Conservation (phyloP, 1,140 invertebrate genomes). For the Papilio polytes region DNA sequence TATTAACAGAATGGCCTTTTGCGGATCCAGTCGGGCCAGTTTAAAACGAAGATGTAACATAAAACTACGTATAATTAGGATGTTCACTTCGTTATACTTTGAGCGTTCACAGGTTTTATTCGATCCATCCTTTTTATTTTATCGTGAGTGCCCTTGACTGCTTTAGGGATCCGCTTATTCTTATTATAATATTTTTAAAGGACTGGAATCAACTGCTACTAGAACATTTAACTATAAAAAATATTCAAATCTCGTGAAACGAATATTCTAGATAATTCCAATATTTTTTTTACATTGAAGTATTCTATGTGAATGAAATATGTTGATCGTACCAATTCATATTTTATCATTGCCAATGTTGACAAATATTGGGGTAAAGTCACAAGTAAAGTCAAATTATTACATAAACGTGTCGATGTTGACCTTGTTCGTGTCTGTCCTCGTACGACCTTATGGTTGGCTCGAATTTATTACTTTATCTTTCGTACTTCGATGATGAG, state of each 20-base stretch:
- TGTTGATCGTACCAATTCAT: slow-evolving; percentile 16
- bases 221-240: not conserved
- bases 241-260: no score
- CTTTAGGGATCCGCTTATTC: not conserved
- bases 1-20: slow-evolving; percentile 26
- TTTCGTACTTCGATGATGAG: slow-evolving; percentile 48
- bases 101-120: not conserved
- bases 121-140: not conserved
- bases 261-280: no score
- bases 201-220: not conserved
- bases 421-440: slow-evolving; percentile 64
- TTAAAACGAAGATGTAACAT: slow-evolving; percentile 49
- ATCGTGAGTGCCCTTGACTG: not conserved
- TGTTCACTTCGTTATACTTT: slow-evolving; percentile 18
- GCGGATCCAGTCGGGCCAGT: slow-evolving; percentile 49
- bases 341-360: slow-evolving; percentile 65
- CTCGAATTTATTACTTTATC: slow-evolving; percentile 53
- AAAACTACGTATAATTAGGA: slow-evolving; percentile 32
- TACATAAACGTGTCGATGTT: slow-evolving; percentile 61
- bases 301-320: slow-evolving; percentile 7
- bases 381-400: slow-evolving; percentile 53
- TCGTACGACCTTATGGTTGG: slow-evolving; percentile 57
- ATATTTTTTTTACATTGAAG: no score
- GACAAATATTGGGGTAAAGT: slow-evolving; percentile 50
- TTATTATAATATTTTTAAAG: not conserved